Percentiles rank a stretch among this genome's conserved stretches.
Conservation (phyloP, 2,113 vertebrate genomes). For the Tragelaphus imberbis region DNA sequence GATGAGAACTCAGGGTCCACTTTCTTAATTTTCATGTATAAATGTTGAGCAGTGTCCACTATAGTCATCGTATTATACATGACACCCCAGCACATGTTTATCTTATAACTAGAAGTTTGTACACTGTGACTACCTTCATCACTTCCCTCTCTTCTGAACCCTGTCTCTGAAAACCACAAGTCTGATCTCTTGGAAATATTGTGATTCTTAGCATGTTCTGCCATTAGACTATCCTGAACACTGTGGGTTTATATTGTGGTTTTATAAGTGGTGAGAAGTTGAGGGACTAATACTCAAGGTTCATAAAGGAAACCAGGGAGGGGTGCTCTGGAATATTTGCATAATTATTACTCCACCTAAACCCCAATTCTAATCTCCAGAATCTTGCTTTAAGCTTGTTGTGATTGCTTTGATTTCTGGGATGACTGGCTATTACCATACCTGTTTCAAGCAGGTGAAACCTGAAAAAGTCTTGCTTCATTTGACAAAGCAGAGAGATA, state of each 20-base stretch:
- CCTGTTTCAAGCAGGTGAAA: conserved; percentile 29
- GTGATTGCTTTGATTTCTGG: conserved; percentile 18
- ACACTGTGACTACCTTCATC: not conserved
- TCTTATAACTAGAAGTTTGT: not conserved
- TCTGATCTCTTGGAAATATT: not conserved
- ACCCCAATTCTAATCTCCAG: conserved; percentile 18
- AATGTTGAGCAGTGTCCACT: not conserved
- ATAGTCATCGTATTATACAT: not conserved
- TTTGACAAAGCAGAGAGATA: not conserved
- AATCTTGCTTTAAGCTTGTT: conserved; percentile 19
- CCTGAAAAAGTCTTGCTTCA: conserved; percentile 21
- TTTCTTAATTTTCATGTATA: not conserved
- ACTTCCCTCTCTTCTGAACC: not conserved
- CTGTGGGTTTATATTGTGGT: not conserved
- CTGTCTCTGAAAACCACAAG: not conserved
- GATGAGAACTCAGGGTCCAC: not conserved
- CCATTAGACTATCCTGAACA: not conserved
- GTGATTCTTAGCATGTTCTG: not conserved
- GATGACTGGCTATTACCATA: not conserved
- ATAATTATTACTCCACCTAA: conserved; percentile 27
- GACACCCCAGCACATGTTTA: not conserved
- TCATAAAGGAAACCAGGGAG: not conserved
- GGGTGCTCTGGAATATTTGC: not conserved
- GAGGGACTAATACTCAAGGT: not conserved
- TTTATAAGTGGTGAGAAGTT: not conserved